Conservation (phyloP, 64 coral and sea anemone species). For the Catalaphyllia jardinei region DNA sequence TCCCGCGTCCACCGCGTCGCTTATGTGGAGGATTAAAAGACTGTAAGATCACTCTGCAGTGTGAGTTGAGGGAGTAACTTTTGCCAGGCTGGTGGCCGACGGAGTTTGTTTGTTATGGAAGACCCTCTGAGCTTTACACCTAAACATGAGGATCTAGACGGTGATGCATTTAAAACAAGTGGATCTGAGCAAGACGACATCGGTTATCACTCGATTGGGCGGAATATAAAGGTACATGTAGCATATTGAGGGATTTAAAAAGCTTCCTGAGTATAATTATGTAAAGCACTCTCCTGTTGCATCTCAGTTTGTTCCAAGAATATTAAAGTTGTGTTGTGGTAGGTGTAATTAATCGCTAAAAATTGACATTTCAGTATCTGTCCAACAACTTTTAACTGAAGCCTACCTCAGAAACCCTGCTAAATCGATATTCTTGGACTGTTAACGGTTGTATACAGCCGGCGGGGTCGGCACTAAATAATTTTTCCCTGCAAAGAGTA, state of each 20-base stretch:
- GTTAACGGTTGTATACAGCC: background rate
- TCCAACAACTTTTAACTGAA: too few relatives aligned
- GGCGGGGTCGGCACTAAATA: background rate
- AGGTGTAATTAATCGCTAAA: too few relatives aligned
- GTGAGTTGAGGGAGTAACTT: background rate
- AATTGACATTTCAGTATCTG: too few relatives aligned
- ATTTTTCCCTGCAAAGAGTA: too few relatives aligned
- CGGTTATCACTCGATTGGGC: slow-evolving; percentile 48
- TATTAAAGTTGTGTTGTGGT: too few relatives aligned
- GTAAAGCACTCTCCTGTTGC: background rate
- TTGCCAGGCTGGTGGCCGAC: background rate
- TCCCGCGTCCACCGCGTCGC: slow-evolving; percentile 6
- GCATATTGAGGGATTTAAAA: background rate
- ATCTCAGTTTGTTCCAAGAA: too few relatives aligned
- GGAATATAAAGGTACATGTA: slow-evolving; percentile 59
- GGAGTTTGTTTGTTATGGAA: slow-evolving; percentile 10
- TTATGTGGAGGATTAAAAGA: slow-evolving; percentile 13
- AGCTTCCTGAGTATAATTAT: background rate
- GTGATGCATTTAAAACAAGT: slow-evolving; percentile 13
- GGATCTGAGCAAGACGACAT: slow-evolving; percentile 49
- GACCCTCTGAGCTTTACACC: background rate
- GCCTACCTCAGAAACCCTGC: too few relatives aligned
- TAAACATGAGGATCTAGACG: background rate
- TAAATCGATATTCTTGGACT: background rate
- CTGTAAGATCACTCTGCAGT: background rate